A percentile compares a stretch with the other conserved stretches of the same genome.
phyloP scores from a whole-genome alignment of 1,140 invertebrate genomes.

The Aphelinus certus region DNA sequence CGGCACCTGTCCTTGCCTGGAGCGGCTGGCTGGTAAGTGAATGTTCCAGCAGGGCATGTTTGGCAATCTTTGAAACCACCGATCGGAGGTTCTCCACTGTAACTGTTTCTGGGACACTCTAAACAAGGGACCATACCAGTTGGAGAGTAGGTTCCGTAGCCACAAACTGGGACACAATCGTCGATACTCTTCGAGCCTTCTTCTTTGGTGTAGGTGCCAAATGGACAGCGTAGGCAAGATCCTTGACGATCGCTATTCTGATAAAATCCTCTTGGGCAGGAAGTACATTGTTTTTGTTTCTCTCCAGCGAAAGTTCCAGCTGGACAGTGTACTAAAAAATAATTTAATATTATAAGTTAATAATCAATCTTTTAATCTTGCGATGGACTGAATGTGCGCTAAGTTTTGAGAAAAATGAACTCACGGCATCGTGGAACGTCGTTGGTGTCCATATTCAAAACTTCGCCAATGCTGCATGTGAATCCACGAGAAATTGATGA shows the following conservation, averaged over 20 bases:
- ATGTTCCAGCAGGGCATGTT: slow-evolving; percentile 89
- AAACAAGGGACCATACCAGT: slow-evolving; percentile 94
- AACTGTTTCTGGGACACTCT: slow-evolving; percentile 94
- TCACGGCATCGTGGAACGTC: slow-evolving; percentile 92
- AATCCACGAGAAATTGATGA: slow-evolving; percentile 90
- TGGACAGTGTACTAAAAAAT: slow-evolving; percentile 86
- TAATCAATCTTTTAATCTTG: not conserved
- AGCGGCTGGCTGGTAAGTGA: slow-evolving; percentile 92
- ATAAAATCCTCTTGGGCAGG: slow-evolving; percentile 89
- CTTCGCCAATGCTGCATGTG: slow-evolving; percentile 91
- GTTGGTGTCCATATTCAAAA: slow-evolving; percentile 89
- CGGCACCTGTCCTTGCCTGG: slow-evolving; percentile 85
- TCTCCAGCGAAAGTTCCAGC: slow-evolving; percentile 92
- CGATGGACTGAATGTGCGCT: not conserved
- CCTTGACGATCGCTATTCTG: slow-evolving; percentile 92
- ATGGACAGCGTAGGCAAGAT: slow-evolving; percentile 86
- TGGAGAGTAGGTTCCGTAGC: slow-evolving; percentile 94
- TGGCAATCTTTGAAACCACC: slow-evolving; percentile 95
- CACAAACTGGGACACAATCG: slow-evolving; percentile 92
- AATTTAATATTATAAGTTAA: slow-evolving; percentile 30
- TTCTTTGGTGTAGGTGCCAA: slow-evolving; percentile 91
- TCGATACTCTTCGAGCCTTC: slow-evolving; percentile 85
- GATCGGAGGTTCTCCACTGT: slow-evolving; percentile 84
- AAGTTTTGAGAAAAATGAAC: slow-evolving; percentile 55
- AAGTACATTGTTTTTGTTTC: slow-evolving; percentile 87